Conservation (phyloP, 2,797 vertebrate species). For the Rallus crepitans region DNA sequence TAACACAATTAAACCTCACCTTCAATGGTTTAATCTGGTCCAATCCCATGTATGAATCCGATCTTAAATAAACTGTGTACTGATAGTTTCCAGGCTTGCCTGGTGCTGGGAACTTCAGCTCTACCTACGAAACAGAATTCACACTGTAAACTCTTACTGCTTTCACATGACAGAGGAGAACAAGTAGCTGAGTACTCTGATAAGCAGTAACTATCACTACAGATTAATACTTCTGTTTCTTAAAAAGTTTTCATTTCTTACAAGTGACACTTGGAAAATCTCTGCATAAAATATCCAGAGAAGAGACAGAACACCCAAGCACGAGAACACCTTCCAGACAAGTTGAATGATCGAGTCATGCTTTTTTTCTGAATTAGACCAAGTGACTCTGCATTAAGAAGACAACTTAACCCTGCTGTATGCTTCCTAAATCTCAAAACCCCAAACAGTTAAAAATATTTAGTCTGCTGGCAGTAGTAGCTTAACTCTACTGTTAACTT, state of each 20-base stretch:
- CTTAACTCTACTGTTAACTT: not conserved
- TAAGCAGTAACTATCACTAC: not conserved
- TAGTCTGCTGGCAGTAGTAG: not conserved
- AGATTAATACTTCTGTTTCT: not conserved
- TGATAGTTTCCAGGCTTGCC: conserved; percentile 98
- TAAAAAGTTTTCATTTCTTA: not conserved
- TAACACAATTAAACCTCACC: conserved; percentile 76
- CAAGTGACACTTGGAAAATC: not conserved
- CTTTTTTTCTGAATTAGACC: not conserved
- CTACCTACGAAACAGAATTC: conserved; percentile 87
- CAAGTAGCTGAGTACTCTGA: not conserved
- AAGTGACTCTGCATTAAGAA: not conserved
- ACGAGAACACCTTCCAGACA: not conserved
- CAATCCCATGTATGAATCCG: conserved; percentile 96
- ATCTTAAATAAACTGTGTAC: conserved; percentile 95
- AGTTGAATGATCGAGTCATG: not conserved
- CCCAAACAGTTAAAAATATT: not conserved
- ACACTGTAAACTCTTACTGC: not conserved
- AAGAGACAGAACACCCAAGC: not conserved
- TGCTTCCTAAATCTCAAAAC: not conserved
- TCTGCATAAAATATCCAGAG: not conserved
- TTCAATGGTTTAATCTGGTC: conserved; percentile 97
- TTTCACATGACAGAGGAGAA: not conserved
- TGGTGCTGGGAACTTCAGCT: conserved; percentile 98
- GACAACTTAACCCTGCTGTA: not conserved